These are phyloP conservation scores for Microctenopoma steveboyesi DNA, from an alignment of 2,797 vertebrate species.

Conservation along the genomic window DNA sequence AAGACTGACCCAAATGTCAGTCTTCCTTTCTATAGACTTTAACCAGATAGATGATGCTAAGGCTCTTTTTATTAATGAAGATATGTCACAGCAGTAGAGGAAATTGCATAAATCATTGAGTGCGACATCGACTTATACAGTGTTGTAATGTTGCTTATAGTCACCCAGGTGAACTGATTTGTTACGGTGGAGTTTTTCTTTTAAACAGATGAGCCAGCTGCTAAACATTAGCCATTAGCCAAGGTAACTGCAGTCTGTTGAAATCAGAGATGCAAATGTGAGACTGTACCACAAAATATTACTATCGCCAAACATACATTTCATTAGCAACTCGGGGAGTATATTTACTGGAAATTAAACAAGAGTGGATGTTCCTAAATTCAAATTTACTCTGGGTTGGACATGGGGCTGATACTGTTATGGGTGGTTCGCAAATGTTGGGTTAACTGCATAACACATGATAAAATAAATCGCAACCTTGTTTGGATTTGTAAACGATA, in stretches of 20 bases:
- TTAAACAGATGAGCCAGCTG: conserved; percentile 43
- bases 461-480: neutral
- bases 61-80: conserved; percentile 10
- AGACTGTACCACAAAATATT: conserved; percentile 25
- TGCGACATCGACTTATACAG: conserved; percentile 14
- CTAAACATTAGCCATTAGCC: conserved; percentile 48
- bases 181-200: conserved; percentile 29
- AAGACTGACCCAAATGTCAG: neutral
- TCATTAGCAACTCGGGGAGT: conserved; percentile 15
- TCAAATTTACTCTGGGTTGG: conserved; percentile 18
- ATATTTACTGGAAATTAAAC: conserved; percentile 35
- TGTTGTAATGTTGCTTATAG: conserved; percentile 22
- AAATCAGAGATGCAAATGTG: conserved; percentile 21
- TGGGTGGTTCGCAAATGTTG: neutral
- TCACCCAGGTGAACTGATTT: conserved; percentile 31
- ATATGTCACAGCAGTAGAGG: conserved; percentile 12
- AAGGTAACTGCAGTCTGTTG: conserved; percentile 16
- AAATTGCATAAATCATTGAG: conserved; percentile 14
- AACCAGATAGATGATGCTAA: conserved; percentile 3
- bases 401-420: conserved; percentile 7
- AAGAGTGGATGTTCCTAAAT: conserved; percentile 37
- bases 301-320: conserved; percentile 33
- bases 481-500: conserved; percentile 1
- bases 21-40: neutral
- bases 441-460: neutral